Conservation (phyloP, 2,113 vertebrate species). For the Perognathus longimembris region DNA sequence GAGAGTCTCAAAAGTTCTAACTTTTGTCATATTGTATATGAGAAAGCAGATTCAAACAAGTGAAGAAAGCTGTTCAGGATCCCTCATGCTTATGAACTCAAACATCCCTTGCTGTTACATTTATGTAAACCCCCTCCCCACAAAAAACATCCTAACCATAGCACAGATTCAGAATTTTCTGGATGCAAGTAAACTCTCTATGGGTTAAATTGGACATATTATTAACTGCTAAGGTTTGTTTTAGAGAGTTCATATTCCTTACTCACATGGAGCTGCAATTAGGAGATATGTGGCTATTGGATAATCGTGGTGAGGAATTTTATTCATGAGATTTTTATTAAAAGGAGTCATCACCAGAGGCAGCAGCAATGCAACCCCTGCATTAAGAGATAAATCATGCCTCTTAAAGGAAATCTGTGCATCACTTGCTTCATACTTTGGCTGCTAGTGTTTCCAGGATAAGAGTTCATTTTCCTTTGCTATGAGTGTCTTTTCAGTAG, state of each 20-base stretch:
- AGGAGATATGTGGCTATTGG: rapidly evolving
- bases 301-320: not conserved
- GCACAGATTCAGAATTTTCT: not conserved
- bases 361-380: not conserved
- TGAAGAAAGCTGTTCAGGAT: not conserved
- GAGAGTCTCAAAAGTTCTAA: not conserved
- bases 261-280: not conserved
- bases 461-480: not conserved
- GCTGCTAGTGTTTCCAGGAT: rapidly evolving
- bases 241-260: not conserved
- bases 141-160: not conserved
- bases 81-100: not conserved
- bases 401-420: not conserved
- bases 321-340: not conserved
- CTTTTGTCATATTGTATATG: not conserved
- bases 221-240: not conserved
- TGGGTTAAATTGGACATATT: not conserved
- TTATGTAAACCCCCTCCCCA: not conserved
- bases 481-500: not conserved
- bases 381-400: not conserved
- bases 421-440: not conserved
- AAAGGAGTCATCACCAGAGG: not conserved
- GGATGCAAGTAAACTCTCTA: not conserved
- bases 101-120: not conserved
- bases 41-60: not conserved